phyloP scores from a whole-genome alignment of 2,888 invertebrate species.

The Lacanobia wlatinum region DNA sequence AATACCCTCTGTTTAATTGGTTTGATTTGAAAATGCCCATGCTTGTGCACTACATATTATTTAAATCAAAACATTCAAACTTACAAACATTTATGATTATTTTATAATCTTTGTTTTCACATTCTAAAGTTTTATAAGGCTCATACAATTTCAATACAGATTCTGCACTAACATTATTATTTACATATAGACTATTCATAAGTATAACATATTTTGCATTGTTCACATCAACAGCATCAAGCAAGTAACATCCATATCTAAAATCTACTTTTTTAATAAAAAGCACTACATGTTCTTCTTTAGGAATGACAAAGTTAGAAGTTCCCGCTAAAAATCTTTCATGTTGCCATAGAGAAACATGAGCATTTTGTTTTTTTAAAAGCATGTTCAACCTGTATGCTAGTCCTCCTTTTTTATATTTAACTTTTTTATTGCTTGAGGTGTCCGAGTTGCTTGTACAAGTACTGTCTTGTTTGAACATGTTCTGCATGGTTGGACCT shows the following conservation, averaged over 20 bases:
- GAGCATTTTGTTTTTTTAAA: conserved; percentile 86
- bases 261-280: conserved; percentile 75
- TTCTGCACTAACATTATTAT: conserved; percentile 69
- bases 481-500: conserved; percentile 54
- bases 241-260: conserved; percentile 80
- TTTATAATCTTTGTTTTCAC: conserved; percentile 66
- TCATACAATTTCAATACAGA: conserved; percentile 79
- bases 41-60: conserved; percentile 19
- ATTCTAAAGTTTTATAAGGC: conserved; percentile 77
- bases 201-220: conserved; percentile 75
- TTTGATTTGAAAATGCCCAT: neutral
- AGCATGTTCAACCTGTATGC: conserved; percentile 83
- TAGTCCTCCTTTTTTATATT: conserved; percentile 87
- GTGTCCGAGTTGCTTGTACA: conserved; percentile 47
- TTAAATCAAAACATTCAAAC: conserved; percentile 77
- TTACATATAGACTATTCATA: conserved; percentile 77
- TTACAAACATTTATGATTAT: conserved; percentile 84
- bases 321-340: conserved; percentile 87
- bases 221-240: conserved; percentile 74
- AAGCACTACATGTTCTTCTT: conserved; percentile 75
- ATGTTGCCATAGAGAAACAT: conserved; percentile 89
- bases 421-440: conserved; percentile 75
- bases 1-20: neutral
- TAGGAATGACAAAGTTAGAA: conserved; percentile 84
- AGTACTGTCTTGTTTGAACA: conserved; percentile 45